Evolutionary conservation across 1,140 invertebrate species (phyloP).

Genomic region (Drosophila pallidifrons): DNA sequence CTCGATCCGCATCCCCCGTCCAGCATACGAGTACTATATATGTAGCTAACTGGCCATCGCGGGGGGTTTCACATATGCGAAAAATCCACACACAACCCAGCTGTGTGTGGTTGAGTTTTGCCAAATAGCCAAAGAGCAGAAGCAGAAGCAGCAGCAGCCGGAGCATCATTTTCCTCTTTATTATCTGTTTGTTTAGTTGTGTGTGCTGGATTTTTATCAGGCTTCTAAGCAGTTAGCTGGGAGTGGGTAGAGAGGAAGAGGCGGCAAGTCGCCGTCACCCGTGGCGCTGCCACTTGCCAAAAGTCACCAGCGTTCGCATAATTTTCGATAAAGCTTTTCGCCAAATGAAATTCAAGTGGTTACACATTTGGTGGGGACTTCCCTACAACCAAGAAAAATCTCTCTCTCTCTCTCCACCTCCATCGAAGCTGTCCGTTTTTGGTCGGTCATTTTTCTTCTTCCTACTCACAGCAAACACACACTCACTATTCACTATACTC

Average conservation of each 20-base stretch:
- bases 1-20: constrained; percentile 16
- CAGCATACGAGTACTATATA: constrained; percentile 39
- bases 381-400: neutral
- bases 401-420: constrained; percentile 5
- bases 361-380: constrained; percentile 66
- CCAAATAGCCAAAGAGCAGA: neutral
- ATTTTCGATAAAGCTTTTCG: constrained; percentile 83
- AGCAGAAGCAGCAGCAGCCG: neutral
- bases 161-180: constrained; percentile 80
- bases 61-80: constrained; percentile 78
- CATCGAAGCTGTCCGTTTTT: constrained; percentile 17
- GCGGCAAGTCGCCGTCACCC: constrained; percentile 41
- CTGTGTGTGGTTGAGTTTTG: constrained; percentile 2
- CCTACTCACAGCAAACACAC: neutral
- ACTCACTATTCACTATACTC: constrained; percentile 9
- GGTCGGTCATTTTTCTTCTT: constrained; percentile 68
- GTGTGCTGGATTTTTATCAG: constrained; percentile 80
- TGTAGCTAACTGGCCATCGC: constrained; percentile 49
- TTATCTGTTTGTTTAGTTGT: constrained; percentile 79
- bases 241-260: neutral
- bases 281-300: constrained; percentile 77
- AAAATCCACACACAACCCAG: constrained; percentile 39
- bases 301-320: constrained; percentile 81
- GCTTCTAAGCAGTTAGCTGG: constrained; percentile 71
- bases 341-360: constrained; percentile 83